These are phyloP conservation scores for Eumacrocentrus americanus DNA, from an alignment of 2,888 invertebrate genomes.

Conservation along the genomic window DNA sequence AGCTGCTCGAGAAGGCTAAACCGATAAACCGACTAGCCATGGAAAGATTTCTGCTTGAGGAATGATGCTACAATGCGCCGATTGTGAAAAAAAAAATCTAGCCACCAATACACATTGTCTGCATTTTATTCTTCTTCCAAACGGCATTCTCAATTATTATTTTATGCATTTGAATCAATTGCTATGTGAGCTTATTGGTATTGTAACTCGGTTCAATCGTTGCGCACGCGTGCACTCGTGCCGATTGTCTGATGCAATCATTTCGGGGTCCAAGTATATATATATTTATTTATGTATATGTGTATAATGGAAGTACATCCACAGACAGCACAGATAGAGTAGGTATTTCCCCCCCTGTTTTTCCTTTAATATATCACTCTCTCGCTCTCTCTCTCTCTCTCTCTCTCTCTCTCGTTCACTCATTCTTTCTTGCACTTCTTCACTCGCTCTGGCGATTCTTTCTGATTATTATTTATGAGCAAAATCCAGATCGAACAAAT, in stretches of 20 bases:
- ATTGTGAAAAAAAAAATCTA: constrained; percentile 52
- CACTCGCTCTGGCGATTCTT: neutral
- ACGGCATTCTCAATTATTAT: constrained; percentile 11
- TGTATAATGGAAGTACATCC: neutral
- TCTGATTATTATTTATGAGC: neutral
- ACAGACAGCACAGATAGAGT: neutral
- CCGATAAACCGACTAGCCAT: too few species aligned
- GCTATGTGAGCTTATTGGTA: constrained; percentile 3
- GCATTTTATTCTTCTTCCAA: constrained; percentile 57
- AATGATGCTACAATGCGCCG: constrained; percentile 50
- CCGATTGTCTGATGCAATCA: constrained; percentile 14
- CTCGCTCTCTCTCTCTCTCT: neutral
- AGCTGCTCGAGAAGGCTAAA: neutral
- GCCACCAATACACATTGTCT: constrained; percentile 73
- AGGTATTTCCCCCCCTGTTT: neutral
- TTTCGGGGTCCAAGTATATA: too few species aligned
- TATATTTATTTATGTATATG: neutral
- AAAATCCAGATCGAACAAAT: constrained; percentile 42
- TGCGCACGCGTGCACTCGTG: constrained; percentile 5
- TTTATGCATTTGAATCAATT: neutral
- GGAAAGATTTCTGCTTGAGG: too few species aligned
- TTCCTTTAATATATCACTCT: neutral
- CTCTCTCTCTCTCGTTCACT: constrained; percentile 7
- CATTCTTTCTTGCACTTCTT: neutral
- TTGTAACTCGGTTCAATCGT: neutral